These are phyloP conservation scores for Dicycla oo DNA, from an alignment of 2,888 invertebrate species.

Conservation along the genomic window DNA sequence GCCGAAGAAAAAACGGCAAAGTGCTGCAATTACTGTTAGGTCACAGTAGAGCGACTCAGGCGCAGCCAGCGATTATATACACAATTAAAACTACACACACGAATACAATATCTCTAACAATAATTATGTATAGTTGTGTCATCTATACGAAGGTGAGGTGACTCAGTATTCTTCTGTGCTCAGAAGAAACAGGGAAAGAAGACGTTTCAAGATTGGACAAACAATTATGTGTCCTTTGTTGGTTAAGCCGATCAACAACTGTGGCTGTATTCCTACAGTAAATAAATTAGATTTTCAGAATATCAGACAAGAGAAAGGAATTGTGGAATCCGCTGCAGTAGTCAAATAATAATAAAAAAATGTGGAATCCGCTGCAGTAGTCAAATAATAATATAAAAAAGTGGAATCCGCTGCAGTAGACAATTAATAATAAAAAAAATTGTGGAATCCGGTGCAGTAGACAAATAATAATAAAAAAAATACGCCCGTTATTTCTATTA, in stretches of 20 bases:
- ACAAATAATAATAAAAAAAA: neutral
- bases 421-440: too few relatives aligned
- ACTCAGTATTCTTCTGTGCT: neutral
- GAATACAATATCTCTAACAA: conserved; percentile 51
- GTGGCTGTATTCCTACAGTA: neutral
- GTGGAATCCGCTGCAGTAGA: neutral
- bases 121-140: conserved; percentile 38
- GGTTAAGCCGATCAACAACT: neutral
- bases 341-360: neutral
- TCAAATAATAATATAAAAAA: neutral
- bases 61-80: conserved; percentile 67
- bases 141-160: conserved; percentile 23
- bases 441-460: neutral
- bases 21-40: conserved; percentile 77
- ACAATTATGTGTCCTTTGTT: neutral
- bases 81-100: conserved; percentile 69
- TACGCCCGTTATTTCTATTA: neutral
- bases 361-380: too few relatives aligned
- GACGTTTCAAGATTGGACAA: neutral
- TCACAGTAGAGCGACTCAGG: conserved; percentile 78
- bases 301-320: neutral
- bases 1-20: conserved; percentile 76
- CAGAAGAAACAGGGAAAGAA: neutral
- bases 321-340: neutral
- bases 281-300: neutral